These are phyloP conservation scores for Scopus umbretta DNA, from an alignment of 2,113 vertebrate species.

Conservation along the genomic window DNA sequence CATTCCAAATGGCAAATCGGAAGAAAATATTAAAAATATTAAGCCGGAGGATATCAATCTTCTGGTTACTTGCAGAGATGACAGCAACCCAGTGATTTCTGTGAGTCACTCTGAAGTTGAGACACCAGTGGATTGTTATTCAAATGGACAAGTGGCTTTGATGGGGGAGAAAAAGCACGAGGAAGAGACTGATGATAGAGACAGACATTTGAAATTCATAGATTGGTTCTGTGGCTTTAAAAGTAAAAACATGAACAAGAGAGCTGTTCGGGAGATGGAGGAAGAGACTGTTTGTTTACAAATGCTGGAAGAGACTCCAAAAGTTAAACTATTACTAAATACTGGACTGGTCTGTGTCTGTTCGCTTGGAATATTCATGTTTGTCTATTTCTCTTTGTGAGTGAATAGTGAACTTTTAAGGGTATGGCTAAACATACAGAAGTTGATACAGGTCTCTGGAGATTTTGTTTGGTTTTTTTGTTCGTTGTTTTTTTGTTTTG, in stretches of 20 bases:
- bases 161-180: constrained; percentile 72
- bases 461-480: background rate
- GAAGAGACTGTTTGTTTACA: constrained; percentile 79
- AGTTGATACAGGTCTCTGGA: constrained; percentile 69
- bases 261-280: constrained; percentile 73
- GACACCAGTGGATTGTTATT: constrained; percentile 81
- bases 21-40: constrained; percentile 79
- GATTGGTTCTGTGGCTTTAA: constrained; percentile 89
- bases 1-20: constrained; percentile 79
- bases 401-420: constrained; percentile 61
- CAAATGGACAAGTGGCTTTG: constrained; percentile 75
- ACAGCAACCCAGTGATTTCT: constrained; percentile 76
- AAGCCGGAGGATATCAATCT: constrained; percentile 83
- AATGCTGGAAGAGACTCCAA: constrained; percentile 91
- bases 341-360: constrained; percentile 84
- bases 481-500: background rate
- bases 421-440: constrained; percentile 66
- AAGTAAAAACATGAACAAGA: constrained; percentile 70
- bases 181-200: constrained; percentile 43
- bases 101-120: constrained; percentile 81
- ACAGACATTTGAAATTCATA: constrained; percentile 74
- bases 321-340: constrained; percentile 86
- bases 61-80: constrained; percentile 77
- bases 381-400: constrained; percentile 96
- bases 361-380: constrained; percentile 92